A percentile compares a stretch with the other conserved stretches of the same genome.
These are phyloP conservation scores for Philaethria dido DNA, from an alignment of 2,888 invertebrate species.

Conservation along the genomic window DNA sequence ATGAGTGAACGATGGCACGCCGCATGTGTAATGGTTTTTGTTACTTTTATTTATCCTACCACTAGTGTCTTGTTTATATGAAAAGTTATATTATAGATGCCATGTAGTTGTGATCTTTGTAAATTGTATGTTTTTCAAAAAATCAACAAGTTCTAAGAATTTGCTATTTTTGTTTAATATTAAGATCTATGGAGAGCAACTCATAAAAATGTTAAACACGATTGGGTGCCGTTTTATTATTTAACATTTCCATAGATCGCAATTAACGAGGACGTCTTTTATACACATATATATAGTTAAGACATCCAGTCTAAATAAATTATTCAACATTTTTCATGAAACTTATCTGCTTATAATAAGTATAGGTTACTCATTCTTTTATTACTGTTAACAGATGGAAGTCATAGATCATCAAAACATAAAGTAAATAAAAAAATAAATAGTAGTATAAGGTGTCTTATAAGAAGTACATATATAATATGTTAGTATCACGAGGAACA, in stretches of 20 bases:
- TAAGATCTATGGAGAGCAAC: too few relatives aligned
- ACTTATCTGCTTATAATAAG: too few relatives aligned
- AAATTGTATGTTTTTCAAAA: slow-evolving; percentile 19
- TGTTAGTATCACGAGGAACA: slow-evolving; percentile 54
- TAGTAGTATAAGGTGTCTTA: neutral
- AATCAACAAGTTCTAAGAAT: neutral
- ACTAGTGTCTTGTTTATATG: slow-evolving; percentile 43
- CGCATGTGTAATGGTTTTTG: slow-evolving; percentile 66
- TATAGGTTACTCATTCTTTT: too few relatives aligned
- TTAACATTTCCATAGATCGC: too few relatives aligned
- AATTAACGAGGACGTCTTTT: too few relatives aligned
- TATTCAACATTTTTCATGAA: too few relatives aligned
- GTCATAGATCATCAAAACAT: neutral
- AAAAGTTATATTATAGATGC: slow-evolving; percentile 14
- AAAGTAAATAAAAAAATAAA: neutral
- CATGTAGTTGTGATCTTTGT: slow-evolving; percentile 27
- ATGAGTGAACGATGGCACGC: slow-evolving; percentile 55
- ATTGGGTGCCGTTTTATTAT: too few relatives aligned
- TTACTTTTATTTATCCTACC: slow-evolving; percentile 52
- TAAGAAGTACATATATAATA: slow-evolving; percentile 12
- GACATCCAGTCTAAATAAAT: too few relatives aligned
- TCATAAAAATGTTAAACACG: too few relatives aligned
- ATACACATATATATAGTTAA: too few relatives aligned
- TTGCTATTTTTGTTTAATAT: too few relatives aligned
- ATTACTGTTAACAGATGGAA: too few relatives aligned